phyloP scores from a whole-genome alignment of 2,888 invertebrate genomes.

The Phaonia tiefii region DNA sequence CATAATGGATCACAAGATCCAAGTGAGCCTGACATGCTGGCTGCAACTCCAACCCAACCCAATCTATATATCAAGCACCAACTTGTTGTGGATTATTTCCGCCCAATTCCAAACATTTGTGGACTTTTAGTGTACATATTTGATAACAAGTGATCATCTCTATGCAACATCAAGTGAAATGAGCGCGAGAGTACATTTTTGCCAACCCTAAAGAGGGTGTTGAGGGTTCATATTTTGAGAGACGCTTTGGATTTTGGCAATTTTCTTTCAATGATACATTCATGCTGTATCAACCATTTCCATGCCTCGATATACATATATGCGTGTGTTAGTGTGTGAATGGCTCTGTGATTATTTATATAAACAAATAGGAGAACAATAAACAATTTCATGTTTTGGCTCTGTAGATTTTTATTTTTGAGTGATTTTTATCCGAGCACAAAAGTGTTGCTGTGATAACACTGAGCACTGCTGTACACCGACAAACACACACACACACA shows the following conservation, averaged over 20 bases:
- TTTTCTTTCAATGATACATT: not conserved
- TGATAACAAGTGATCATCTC: no score
- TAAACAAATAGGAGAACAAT: slow-evolving; percentile 16
- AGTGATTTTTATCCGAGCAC: slow-evolving; percentile 53
- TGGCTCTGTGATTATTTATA: not conserved
- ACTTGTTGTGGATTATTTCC: no score
- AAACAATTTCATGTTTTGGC: slow-evolving; percentile 31
- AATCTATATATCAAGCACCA: no score
- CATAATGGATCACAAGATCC: no score
- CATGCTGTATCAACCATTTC: not conserved
- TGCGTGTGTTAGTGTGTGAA: not conserved
- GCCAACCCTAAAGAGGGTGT: no score
- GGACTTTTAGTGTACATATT: no score
- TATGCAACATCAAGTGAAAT: no score
- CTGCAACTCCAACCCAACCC: no score
- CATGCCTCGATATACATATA: not conserved
- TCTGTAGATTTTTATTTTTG: slow-evolving; percentile 54
- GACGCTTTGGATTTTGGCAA: slow-evolving; percentile 10
- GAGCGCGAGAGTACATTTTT: no score
- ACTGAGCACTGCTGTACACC: slow-evolving; percentile 1
- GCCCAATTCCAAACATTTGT: no score
- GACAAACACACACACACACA: no score
- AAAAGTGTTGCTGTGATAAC: slow-evolving; percentile 54
- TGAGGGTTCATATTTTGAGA: not conserved
- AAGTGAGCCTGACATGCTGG: no score